Evolutionary conservation across 2,888 invertebrate species (phyloP).

Genomic region (Cantharis rustica): DNA sequence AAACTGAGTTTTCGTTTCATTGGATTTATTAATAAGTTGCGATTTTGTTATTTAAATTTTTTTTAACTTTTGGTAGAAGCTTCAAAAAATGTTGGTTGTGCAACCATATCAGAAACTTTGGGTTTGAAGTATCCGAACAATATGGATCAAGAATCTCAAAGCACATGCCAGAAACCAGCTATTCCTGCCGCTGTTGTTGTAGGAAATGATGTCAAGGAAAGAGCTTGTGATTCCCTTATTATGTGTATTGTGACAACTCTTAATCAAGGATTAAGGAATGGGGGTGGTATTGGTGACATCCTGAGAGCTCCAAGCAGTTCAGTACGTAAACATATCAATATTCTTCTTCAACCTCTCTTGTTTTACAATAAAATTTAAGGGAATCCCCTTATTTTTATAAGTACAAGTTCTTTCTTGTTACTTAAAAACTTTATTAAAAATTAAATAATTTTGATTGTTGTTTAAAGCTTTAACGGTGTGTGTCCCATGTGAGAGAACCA

Average conservation of each 20-base stretch:
- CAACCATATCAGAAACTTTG: conserved; percentile 43
- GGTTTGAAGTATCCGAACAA: conserved; percentile 35
- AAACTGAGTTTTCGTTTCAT: not conserved
- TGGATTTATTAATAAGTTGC: not conserved
- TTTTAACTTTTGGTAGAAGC: conserved; percentile 12
- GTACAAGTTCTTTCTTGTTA: too few species aligned
- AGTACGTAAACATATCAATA: conserved; percentile 60
- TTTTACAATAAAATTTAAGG: too few species aligned
- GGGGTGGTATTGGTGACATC: conserved; percentile 99
- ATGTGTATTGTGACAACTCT: conserved; percentile 99
- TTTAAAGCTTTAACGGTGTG: too few species aligned
- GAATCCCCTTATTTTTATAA: too few species aligned
- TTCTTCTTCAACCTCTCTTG: too few species aligned
- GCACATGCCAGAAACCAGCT: conserved; percentile 45
- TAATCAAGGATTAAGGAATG: conserved; percentile 96
- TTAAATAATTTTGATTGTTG: too few species aligned
- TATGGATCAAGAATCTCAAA: conserved; percentile 41
- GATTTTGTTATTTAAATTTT: too few species aligned
- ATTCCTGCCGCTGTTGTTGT: conserved; percentile 49
- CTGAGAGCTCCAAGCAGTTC: conserved; percentile 91
- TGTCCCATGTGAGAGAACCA: too few species aligned
- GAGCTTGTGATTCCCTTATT: conserved; percentile 94
- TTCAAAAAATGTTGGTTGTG: conserved; percentile 48
- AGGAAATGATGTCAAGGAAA: conserved; percentile 71
- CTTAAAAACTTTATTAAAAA: too few species aligned